Evolutionary conservation across 23 tunicate genomes (phyloP).

Genomic region (Ciona savignyi): DNA sequence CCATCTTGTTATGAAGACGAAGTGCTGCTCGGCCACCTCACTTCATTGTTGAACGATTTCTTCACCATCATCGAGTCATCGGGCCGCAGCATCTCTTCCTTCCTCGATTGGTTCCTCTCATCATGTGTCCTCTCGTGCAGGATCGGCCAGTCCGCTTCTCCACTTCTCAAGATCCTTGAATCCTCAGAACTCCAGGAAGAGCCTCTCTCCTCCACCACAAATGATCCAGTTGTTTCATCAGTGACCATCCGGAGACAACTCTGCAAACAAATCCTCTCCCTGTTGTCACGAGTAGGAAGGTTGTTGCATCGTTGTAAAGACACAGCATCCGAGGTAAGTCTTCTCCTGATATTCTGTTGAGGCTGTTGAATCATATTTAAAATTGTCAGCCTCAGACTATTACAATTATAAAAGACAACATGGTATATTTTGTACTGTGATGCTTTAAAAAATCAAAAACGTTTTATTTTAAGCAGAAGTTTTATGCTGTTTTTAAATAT

Average conservation of each 20-base stretch:
- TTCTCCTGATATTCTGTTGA: too few species aligned
- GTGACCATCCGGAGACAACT: conserved; percentile 48
- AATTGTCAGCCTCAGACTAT: too few species aligned
- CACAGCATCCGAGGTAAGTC: not conserved
- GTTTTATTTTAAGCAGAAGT: too few species aligned
- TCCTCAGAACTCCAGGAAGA: conserved; percentile 52
- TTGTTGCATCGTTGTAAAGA: not conserved
- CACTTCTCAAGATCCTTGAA: conserved; percentile 44
- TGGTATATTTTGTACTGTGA: too few species aligned
- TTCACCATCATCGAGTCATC: conserved; percentile 15
- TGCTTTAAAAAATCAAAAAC: too few species aligned
- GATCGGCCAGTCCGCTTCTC: conserved; percentile 11
- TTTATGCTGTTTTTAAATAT: too few species aligned
- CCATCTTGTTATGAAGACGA: conserved; percentile 83
- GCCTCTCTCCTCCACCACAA: conserved; percentile 8
- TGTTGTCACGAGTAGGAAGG: conserved; percentile 47
- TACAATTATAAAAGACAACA: too few species aligned
- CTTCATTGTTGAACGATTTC: conserved; percentile 39
- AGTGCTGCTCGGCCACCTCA: conserved; percentile 40
- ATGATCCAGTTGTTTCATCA: conserved; percentile 13
- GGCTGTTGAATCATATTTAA: too few species aligned
- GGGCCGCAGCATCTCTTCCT: not conserved
- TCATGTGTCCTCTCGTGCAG: conserved; percentile 19
- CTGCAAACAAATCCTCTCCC: conserved; percentile 49
- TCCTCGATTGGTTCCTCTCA: conserved; percentile 27